Evolutionary conservation across 2,113 vertebrate species (phyloP).

Genomic region (Nicator chloris): DNA sequence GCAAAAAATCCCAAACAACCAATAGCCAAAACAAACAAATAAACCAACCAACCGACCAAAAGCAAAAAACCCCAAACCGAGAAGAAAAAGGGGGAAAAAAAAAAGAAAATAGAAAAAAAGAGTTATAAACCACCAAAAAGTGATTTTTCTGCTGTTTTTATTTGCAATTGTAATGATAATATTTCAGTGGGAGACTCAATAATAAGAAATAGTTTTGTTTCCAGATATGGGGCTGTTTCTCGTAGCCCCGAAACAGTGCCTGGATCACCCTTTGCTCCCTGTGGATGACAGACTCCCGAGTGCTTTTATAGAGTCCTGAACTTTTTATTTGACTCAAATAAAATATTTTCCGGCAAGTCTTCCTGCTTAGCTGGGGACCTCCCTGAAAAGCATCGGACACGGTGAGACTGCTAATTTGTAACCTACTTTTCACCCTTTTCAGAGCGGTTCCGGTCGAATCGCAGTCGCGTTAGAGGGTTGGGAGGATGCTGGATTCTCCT

Average conservation of each 20-base stretch:
- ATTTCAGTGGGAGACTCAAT: not conserved
- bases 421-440: not conserved
- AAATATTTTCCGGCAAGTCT: not conserved
- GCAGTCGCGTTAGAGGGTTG: accelerated
- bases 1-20: too few relatives aligned
- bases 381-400: not conserved
- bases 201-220: not conserved
- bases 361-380: not conserved
- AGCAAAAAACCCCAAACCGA: too few relatives aligned
- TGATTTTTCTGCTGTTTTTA: not conserved
- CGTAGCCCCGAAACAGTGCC: not conserved
- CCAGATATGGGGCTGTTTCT: not conserved
- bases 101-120: accelerated
- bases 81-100: not conserved
- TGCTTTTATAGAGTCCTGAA: not conserved
- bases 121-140: not conserved
- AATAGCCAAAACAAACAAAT: too few relatives aligned
- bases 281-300: too few relatives aligned
- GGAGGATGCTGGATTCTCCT: not conserved
- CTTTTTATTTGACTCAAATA: not conserved
- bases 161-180: not conserved
- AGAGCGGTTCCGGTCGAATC: accelerated
- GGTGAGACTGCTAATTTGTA: not conserved
- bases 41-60: too few relatives aligned
- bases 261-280: not conserved